Percentiles rank a stretch among this genome's conserved stretches.
These are phyloP conservation scores for Ibycter americanus DNA, from an alignment of 2,797 vertebrate species.

Conservation along the genomic window DNA sequence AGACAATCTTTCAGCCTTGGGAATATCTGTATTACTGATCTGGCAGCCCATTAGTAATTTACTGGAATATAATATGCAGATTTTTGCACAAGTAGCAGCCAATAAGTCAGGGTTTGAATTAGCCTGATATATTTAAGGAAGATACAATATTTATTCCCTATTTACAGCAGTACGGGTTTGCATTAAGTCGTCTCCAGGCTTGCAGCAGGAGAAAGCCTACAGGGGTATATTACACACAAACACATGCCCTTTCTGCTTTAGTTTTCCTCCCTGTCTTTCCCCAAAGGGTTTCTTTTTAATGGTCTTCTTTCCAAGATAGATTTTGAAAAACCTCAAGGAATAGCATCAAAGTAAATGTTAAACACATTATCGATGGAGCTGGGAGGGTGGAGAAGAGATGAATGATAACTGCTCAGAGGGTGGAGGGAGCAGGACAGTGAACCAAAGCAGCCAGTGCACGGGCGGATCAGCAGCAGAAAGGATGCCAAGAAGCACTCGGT, in stretches of 20 bases:
- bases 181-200: background rate
- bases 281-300: background rate
- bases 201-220: background rate
- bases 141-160: background rate
- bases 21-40: background rate
- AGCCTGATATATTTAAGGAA: background rate
- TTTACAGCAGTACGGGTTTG: background rate
- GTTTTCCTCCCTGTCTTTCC: background rate
- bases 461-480: background rate
- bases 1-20: background rate
- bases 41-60: background rate
- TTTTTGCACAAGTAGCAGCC: background rate
- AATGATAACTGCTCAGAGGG: background rate
- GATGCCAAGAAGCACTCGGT: background rate
- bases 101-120: background rate
- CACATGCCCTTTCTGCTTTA: background rate
- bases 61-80: background rate
- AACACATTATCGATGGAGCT: background rate
- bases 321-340: constrained; percentile 5
- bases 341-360: constrained; percentile 18
- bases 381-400: background rate
- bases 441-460: rapidly evolving
- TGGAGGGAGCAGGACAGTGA: background rate
- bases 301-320: background rate
- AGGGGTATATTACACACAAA: background rate